Conservation (phyloP, 2,113 vertebrate genomes). For the Pyrgilauda ruficollis region DNA sequence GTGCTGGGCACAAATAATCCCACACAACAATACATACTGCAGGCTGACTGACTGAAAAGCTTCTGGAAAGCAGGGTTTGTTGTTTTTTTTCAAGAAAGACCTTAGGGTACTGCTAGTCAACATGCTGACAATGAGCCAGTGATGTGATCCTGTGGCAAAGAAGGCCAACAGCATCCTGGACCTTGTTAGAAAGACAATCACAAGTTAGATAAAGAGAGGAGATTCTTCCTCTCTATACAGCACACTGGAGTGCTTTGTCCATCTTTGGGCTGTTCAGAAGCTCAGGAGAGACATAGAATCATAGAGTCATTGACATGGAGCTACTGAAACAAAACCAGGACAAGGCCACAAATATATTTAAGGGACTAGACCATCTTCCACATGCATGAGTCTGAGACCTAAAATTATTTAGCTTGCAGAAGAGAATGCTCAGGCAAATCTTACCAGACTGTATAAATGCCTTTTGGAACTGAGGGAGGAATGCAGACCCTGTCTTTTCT, state of each 20-base stretch:
- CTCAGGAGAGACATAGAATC: background rate
- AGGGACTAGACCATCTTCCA: background rate
- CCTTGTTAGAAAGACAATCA: background rate
- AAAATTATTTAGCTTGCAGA: background rate
- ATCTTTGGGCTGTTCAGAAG: background rate
- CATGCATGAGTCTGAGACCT: background rate
- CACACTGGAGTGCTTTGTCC: background rate
- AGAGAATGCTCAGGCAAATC: background rate
- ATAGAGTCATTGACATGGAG: background rate
- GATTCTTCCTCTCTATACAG: background rate
- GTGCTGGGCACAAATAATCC: accelerated
- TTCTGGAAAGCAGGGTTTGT: background rate
- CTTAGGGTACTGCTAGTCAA: background rate
- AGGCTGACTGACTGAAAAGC: background rate
- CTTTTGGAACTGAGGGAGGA: background rate
- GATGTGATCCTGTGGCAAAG: background rate
- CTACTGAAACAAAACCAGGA: background rate
- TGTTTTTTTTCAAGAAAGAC: background rate
- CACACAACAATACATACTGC: background rate
- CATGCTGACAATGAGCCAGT: background rate
- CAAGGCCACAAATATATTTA: background rate
- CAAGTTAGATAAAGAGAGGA: background rate
- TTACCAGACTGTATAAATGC: background rate
- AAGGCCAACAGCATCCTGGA: background rate
- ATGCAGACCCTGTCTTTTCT: background rate